Base-by-base conservation (phyloP, 2,797 vertebrate species). In the Sphenopsis melanotis region DNA sequence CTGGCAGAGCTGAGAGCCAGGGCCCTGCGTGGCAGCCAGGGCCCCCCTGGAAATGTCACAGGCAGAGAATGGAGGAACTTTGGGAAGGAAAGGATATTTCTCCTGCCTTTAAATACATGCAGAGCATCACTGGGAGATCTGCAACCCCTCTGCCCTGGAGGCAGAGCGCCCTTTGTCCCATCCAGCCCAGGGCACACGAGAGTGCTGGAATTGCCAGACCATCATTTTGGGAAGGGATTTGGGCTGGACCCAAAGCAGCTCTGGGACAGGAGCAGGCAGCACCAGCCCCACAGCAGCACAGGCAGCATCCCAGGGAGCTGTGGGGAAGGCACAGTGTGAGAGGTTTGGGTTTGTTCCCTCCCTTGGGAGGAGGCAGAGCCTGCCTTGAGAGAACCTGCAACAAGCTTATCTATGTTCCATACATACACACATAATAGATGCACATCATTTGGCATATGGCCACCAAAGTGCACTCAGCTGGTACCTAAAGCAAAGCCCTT, bases 131-230 rank as follows among this genome's bases (percentile, higher is more conserved):
- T 36, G 32, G 27, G 36, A 46, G 19, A 42, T 4, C n/a, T 57
- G 19, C 52, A 57, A 5, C 24, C 21, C 56, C 21, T 63, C 19
- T 29, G 42, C 30, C 32, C 22, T 2, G 6, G 4, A 34, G 6
- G 32, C 74, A 61, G 30, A 46, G 34, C 21, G 16, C 15, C 24
- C 56, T 65, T 72, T 0, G 0, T 41, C 34, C 59, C 63, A 12
- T 7, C 65, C 75, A 69, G 47, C 44, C 32, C 52, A 11, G 14
- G 0, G 32, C 36, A 46, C 47, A 19, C 0, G 0, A 13, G 10
- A 37, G 15, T 30, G 66, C 50, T 50, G 69, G 50, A n/a, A 42
- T 76, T 78, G 18, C 36, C 13, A 5, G 61, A 16, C 9, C 27
- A 7, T 42, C 14, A 1, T 50, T 90, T 83, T 26, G 63, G 50